Conservation (phyloP, 2,113 vertebrate species). For the Lutjanus erythropterus region DNA sequence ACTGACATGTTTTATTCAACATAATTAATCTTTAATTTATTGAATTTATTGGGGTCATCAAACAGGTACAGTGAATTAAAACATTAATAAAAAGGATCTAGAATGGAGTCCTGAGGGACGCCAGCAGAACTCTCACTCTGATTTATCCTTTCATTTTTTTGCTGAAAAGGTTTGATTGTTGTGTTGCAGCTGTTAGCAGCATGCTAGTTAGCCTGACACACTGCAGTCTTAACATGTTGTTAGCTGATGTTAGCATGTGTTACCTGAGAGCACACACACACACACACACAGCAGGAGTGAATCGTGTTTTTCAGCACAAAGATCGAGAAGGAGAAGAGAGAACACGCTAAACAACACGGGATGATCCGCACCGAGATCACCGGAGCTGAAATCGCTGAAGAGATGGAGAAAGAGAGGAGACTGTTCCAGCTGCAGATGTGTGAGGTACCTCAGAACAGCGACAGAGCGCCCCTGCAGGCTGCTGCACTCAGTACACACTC, state of each 20-base stretch:
- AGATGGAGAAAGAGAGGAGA: slow-evolving; percentile 93
- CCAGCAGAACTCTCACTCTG: too few relatives aligned
- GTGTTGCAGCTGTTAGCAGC: too few relatives aligned
- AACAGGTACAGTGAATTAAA: too few relatives aligned
- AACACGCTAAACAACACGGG: slow-evolving; percentile 93
- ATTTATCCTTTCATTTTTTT: too few relatives aligned
- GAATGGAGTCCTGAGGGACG: too few relatives aligned
- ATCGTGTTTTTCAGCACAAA: slow-evolving; percentile 81
- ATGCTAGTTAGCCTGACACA: too few relatives aligned
- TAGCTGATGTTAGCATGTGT: too few relatives aligned
- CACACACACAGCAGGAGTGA: background rate
- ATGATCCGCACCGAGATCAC: slow-evolving; percentile 96
- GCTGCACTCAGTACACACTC: background rate
- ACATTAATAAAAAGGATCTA: too few relatives aligned
- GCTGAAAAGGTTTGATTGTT: too few relatives aligned
- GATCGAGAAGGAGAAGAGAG: slow-evolving; percentile 94
- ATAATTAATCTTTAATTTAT: too few relatives aligned
- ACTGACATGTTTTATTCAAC: background rate
- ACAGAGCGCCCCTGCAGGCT: background rate
- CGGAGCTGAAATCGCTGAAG: slow-evolving; percentile 92
- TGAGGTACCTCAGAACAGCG: slow-evolving; percentile 81
- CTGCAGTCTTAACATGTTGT: too few relatives aligned
- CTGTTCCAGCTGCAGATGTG: slow-evolving; percentile 95
- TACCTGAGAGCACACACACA: background rate
- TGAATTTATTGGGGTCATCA: too few relatives aligned